Evolutionary conservation across 2,797 vertebrate genomes (phyloP).

Genomic region (Echiichthys vipera): DNA sequence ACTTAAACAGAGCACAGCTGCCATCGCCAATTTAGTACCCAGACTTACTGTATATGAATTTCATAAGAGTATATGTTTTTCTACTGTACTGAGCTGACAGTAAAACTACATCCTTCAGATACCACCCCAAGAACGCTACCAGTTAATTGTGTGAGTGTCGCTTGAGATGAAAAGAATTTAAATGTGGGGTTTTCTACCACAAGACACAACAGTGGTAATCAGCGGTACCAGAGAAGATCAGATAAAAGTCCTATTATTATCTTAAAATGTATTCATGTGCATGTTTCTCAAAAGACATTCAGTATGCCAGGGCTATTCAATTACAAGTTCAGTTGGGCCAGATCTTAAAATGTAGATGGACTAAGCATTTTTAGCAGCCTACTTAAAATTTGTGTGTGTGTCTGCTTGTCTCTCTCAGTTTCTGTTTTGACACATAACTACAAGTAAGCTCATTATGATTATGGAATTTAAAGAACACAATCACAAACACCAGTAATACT

Average conservation of each 20-base stretch:
- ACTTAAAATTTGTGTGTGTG: no score
- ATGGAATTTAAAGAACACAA: no score
- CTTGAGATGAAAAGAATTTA: neutral
- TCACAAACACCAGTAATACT: no score
- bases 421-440: no score
- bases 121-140: neutral
- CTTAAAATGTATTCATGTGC: neutral
- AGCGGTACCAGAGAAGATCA: neutral
- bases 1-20: slow-evolving; percentile 45
- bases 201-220: neutral
- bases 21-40: slow-evolving; percentile 4
- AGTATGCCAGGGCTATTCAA: no score
- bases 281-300: neutral
- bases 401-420: no score
- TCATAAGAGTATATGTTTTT: neutral
- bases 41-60: neutral
- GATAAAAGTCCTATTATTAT: neutral
- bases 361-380: no score
- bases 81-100: neutral
- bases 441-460: no score
- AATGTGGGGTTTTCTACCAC: neutral
- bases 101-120: neutral
- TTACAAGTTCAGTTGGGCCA: no score
- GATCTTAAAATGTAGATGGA: no score
- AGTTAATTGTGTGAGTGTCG: neutral